These are phyloP conservation scores for Oreocharis arfaki DNA, from an alignment of 2,113 vertebrate species.

Conservation along the genomic window DNA sequence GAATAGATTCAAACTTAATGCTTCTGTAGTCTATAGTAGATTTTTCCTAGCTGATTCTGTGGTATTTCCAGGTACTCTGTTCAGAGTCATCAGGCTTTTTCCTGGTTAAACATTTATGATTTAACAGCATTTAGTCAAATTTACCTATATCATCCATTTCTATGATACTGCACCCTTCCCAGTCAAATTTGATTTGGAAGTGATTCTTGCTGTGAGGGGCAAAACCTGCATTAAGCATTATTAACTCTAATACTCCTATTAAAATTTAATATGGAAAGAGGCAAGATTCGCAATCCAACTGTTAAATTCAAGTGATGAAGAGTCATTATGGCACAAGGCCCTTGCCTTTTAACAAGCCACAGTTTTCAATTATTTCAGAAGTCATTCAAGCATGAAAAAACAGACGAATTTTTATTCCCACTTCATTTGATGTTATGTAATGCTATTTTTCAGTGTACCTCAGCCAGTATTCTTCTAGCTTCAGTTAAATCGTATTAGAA, in stretches of 20 bases:
- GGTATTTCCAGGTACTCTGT: background rate
- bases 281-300: background rate
- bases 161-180: background rate
- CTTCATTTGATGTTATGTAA: background rate
- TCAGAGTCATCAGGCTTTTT: background rate
- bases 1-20: rapidly evolving
- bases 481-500: background rate
- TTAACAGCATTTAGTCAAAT: background rate
- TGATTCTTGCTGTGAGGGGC: background rate
- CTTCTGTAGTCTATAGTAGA: background rate
- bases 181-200: background rate
- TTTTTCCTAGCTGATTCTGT: background rate
- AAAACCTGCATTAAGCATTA: background rate
- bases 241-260: background rate
- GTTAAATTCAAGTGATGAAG: background rate
- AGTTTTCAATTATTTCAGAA: background rate
- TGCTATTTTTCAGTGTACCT: background rate
- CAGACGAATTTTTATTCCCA: background rate
- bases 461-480: background rate
- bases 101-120: background rate
- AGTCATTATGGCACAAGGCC: background rate
- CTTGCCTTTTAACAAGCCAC: background rate
- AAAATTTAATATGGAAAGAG: background rate
- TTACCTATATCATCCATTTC: background rate
- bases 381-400: background rate